A percentile compares a stretch with the other conserved stretches of the same genome.
Conservation (phyloP, 2,797 vertebrate species). For the Centropyge bicolor region DNA sequence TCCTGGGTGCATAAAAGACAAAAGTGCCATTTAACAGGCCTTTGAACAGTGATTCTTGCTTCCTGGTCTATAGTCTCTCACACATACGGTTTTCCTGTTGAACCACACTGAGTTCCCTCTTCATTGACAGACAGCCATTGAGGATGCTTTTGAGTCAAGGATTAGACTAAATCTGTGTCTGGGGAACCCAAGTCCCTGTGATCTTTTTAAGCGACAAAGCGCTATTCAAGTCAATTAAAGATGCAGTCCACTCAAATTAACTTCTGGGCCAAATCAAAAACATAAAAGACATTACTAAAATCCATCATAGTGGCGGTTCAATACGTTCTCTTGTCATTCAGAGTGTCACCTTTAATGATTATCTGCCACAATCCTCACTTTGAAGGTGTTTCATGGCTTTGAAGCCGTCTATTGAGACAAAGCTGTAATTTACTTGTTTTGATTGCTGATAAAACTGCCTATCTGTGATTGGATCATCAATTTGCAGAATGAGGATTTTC, state of each 20-base stretch:
- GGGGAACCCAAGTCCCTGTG: slow-evolving; percentile 58
- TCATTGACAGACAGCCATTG: slow-evolving; percentile 36
- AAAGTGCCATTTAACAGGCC: background rate
- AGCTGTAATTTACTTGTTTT: slow-evolving; percentile 56
- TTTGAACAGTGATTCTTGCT: background rate
- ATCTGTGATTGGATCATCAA: slow-evolving; percentile 52
- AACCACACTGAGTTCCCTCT: slow-evolving; percentile 25
- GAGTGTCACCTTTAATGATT: slow-evolving; percentile 54
- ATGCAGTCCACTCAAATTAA: slow-evolving; percentile 66
- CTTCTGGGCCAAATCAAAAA: slow-evolving; percentile 52
- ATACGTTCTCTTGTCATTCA: slow-evolving; percentile 49
- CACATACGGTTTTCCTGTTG: slow-evolving; percentile 7
- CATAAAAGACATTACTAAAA: slow-evolving; percentile 35
- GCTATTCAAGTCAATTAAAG: slow-evolving; percentile 57
- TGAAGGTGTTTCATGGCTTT: slow-evolving; percentile 52
- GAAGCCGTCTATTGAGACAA: slow-evolving; percentile 43
- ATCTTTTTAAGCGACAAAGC: slow-evolving; percentile 63
- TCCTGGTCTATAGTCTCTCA: background rate
- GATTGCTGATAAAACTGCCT: slow-evolving; percentile 41
- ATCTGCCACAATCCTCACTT: slow-evolving; percentile 45
- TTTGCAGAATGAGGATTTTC: slow-evolving; percentile 50
- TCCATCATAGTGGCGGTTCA: slow-evolving; percentile 37
- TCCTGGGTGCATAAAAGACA: background rate
- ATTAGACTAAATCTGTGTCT: slow-evolving; percentile 66
- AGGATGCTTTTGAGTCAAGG: slow-evolving; percentile 59